Conservation (phyloP, 2,797 vertebrate genomes). For the Prunella strophiata region DNA sequence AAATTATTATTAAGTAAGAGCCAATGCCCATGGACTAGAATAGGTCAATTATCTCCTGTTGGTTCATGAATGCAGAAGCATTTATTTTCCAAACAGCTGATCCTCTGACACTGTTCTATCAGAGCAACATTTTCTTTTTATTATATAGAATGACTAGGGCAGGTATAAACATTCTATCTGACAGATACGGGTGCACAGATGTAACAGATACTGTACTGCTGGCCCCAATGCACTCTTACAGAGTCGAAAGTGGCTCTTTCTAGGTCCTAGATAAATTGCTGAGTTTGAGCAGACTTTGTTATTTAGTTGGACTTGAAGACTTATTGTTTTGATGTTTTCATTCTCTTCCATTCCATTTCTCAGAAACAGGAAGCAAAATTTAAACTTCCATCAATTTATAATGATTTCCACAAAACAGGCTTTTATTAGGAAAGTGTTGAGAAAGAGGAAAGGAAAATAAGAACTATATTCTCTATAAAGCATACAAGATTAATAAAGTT, state of each 20-base stretch:
- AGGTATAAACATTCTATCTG: background rate
- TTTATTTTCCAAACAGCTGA: slow-evolving; percentile 32
- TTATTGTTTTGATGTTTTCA: background rate
- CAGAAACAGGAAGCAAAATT: background rate
- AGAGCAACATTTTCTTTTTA: background rate
- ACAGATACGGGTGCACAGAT: background rate
- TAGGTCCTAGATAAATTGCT: background rate
- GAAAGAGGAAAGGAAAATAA: background rate
- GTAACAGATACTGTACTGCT: background rate
- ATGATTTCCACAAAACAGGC: background rate
- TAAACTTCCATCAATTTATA: background rate
- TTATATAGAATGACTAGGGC: background rate
- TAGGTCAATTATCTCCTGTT: slow-evolving; percentile 10
- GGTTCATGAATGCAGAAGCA: background rate
- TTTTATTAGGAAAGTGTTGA: background rate
- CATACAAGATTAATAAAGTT: background rate
- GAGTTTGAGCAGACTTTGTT: background rate
- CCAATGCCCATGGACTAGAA: background rate
- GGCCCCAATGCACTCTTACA: background rate
- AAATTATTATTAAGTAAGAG: slow-evolving; percentile 46
- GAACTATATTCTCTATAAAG: background rate
- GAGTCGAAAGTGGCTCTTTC: background rate
- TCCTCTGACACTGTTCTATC: background rate
- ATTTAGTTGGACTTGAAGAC: background rate
- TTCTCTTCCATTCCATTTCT: background rate